Base-by-base conservation (phyloP, 2,888 invertebrate species). In the Drosophila diplacantha region DNA sequence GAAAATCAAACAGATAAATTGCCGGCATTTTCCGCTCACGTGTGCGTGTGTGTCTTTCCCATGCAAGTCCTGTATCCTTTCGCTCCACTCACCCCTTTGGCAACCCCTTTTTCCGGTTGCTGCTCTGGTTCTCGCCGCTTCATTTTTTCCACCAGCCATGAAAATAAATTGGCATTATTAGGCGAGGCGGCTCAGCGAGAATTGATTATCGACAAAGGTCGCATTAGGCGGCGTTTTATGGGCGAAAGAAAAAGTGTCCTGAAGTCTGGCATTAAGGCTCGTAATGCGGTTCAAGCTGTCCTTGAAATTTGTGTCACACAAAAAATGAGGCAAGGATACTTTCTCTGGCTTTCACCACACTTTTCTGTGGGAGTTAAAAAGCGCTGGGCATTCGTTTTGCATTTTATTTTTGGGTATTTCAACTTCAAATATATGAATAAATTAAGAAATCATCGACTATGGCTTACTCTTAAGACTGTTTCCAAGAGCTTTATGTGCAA, bases 121-220 rank as follows among this genome's bases (percentile, higher is more conserved):
- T 60, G 60, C 44, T 39, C 47, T 31, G 37, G 11, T 60, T 60
- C 31, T 26, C 29, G 26, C 37, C 26, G 26, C 4, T 26, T 29
- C 11, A 29, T 29, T 29, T 29, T 29, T 29, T 18, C 22, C 22
- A 5, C 31, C 14, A 16, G 46, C 63, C 55, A 69, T 60, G 54
- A 67, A 79, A 72, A 81, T 84, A 81, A 81, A 81, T 81, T 81
- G 83, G 71, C 79, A 73, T 84, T 84, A 81, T 84, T 84, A 75
- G 53, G 63, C 53, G 73, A 39, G 52, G 70, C 63, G 73, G 78
- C 73, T 79, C 74, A 81, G 75, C 56, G 73, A 63, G 77, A 81
- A 83, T 84, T 83, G 82, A 83, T 84, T 86, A 85, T 85, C 85
- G 83, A 79, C 83, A 78, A 75, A 79, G 60, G 72, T 71, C 81